phyloP scores from a whole-genome alignment of 2,888 invertebrate species.

The Pachycephus smyrnensis region DNA sequence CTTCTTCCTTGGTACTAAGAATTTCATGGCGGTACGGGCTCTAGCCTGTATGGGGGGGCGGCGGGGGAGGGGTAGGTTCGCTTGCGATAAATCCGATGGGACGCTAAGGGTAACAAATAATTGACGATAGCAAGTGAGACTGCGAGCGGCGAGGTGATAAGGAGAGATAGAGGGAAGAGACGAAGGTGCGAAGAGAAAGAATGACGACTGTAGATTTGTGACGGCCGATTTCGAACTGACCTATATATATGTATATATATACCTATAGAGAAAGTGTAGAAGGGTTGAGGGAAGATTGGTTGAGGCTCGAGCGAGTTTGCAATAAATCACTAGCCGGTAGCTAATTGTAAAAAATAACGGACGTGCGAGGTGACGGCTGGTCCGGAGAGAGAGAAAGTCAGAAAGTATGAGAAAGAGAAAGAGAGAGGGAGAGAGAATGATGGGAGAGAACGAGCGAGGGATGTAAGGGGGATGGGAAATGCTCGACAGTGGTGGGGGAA shows the following conservation, averaged over 20 bases:
- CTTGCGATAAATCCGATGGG: neutral
- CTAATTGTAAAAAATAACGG: constrained; percentile 8
- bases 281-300: neutral
- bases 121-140: neutral
- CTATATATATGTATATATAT: neutral
- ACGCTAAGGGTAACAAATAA: neutral
- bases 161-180: neutral
- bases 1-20: neutral
- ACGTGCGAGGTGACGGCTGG: constrained; percentile 2
- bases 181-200: neutral
- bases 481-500: neutral
- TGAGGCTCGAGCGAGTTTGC: constrained; percentile 1
- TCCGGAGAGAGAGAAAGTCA: neutral
- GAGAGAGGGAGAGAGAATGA: too few species aligned
- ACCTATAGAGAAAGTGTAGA: too few species aligned
- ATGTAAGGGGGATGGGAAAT: neutral
- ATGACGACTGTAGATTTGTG: neutral
- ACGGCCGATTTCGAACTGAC: neutral
- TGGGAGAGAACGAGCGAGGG: neutral
- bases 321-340: neutral
- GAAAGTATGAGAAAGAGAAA: too few species aligned
- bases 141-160: too few species aligned
- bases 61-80: neutral
- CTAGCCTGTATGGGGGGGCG: too few species aligned
- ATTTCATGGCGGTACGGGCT: neutral